Evolutionary conservation across 2,888 invertebrate genomes (phyloP).

Genomic region (Mayetiola destructor): DNA sequence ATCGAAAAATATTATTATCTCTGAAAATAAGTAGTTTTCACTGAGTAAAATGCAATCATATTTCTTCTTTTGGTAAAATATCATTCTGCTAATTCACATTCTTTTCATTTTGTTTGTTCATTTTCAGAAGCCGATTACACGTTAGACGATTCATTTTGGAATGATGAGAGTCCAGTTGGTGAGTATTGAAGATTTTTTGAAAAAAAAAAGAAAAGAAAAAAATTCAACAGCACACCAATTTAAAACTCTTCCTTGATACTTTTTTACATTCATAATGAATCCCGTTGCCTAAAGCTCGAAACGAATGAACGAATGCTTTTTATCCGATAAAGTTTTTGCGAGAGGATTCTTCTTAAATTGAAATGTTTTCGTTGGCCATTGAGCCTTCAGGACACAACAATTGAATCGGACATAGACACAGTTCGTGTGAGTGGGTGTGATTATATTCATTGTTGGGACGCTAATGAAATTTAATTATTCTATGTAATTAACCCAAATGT

Average conservation of each 20-base stretch:
- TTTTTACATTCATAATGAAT: neutral
- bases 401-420: no score
- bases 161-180: slow-evolving; percentile 84
- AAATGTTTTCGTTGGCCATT: no score
- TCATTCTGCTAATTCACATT: neutral
- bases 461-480: slow-evolving; percentile 2
- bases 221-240: no score
- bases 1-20: no score
- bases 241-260: neutral
- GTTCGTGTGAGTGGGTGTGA: no score
- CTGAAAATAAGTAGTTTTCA: no score
- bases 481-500: slow-evolving; percentile 5
- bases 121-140: slow-evolving; percentile 84
- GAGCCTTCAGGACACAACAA: no score
- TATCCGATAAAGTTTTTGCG: no score
- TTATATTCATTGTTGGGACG: neutral
- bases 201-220: no score
- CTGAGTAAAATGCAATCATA: neutral
- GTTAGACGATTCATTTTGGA: slow-evolving; percentile 85
- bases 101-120: slow-evolving; percentile 23
- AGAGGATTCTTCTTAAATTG: no score
- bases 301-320: no score
- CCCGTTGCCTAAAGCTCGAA: no score
- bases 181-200: slow-evolving; percentile 37
- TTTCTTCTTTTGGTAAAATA: neutral